phyloP scores from a whole-genome alignment of 2,888 invertebrate species.

The Belgica antarctica region DNA sequence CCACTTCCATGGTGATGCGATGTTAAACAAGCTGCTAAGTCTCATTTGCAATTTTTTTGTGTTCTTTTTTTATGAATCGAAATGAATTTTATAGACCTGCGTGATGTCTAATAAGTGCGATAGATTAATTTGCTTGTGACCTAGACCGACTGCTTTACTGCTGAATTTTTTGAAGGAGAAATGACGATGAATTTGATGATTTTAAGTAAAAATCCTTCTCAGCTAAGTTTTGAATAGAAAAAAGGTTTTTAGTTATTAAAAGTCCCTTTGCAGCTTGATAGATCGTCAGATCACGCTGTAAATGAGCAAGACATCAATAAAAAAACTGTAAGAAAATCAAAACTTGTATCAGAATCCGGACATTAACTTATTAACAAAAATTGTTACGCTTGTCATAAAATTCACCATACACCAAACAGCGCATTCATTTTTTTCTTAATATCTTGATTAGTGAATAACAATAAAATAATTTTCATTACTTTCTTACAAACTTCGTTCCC shows the following conservation, averaged over 20 bases:
- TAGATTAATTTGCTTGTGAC: constrained; percentile 30
- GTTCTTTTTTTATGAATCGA: too few species aligned
- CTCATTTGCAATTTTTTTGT: constrained; percentile 34
- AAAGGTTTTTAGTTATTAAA: too few species aligned
- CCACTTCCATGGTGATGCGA: constrained; percentile 27
- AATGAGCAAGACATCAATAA: too few species aligned
- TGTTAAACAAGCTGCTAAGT: not conserved
- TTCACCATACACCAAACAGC: not conserved
- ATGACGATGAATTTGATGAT: not conserved
- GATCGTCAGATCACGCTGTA: too few species aligned
- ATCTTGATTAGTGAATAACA: constrained; percentile 25
- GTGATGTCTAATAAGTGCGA: constrained; percentile 29
- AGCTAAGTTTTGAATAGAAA: too few species aligned
- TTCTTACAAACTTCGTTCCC: not conserved
- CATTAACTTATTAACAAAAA: not conserved
- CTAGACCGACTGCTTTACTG: not conserved
- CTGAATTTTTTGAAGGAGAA: constrained; percentile 1
- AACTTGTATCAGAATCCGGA: too few species aligned
- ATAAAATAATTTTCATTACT: not conserved
- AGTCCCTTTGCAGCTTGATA: too few species aligned
- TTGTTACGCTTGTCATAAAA: constrained; percentile 33
- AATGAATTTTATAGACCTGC: constrained; percentile 32
- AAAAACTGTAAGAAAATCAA: too few species aligned
- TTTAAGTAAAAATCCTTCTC: too few species aligned
- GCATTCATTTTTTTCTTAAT: not conserved